Percentiles rank a stretch among this genome's conserved stretches.
These are phyloP conservation scores for Gorsachius magnificus DNA, from an alignment of 2,797 vertebrate genomes.

Conservation along the genomic window DNA sequence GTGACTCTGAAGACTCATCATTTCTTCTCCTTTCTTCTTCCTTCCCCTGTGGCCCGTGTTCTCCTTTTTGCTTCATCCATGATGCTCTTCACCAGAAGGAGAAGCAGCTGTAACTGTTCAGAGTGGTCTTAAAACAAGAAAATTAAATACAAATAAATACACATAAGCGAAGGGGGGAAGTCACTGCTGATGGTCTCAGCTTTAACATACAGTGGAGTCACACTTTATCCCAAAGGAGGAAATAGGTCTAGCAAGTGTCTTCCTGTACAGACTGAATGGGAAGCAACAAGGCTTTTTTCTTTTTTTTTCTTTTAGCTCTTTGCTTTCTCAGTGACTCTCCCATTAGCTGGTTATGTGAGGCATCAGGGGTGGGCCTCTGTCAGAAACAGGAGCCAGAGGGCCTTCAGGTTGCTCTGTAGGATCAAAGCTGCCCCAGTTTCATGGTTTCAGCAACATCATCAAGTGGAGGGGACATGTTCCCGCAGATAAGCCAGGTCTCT, in stretches of 20 bases:
- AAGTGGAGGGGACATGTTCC: background rate
- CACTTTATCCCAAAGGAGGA: slow-evolving; percentile 68
- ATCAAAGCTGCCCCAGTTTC: background rate
- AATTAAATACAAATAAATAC: background rate
- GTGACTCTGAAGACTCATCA: slow-evolving; percentile 34
- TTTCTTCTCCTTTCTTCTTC: slow-evolving; percentile 60
- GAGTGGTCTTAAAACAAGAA: slow-evolving; percentile 1
- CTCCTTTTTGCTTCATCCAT: slow-evolving; percentile 34
- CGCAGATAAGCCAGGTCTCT: background rate
- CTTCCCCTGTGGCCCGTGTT: slow-evolving; percentile 14
- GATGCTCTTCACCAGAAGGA: background rate
- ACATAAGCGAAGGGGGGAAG: background rate
- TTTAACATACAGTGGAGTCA: background rate
- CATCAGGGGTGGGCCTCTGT: background rate
- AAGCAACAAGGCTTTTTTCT: slow-evolving; percentile 44
- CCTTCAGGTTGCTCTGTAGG: background rate
- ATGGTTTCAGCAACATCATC: background rate
- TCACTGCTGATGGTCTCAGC: slow-evolving; percentile 2
- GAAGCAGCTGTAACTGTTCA: background rate
- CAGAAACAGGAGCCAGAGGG: background rate
- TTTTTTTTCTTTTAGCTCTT: background rate
- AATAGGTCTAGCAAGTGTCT: slow-evolving; percentile 74
- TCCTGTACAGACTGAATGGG: slow-evolving; percentile 76
- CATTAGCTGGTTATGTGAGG: background rate
- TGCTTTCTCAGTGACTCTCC: background rate